Evolutionary conservation across 2,113 vertebrate genomes (phyloP).

Genomic region (Mesoclemmys tuberculata): DNA sequence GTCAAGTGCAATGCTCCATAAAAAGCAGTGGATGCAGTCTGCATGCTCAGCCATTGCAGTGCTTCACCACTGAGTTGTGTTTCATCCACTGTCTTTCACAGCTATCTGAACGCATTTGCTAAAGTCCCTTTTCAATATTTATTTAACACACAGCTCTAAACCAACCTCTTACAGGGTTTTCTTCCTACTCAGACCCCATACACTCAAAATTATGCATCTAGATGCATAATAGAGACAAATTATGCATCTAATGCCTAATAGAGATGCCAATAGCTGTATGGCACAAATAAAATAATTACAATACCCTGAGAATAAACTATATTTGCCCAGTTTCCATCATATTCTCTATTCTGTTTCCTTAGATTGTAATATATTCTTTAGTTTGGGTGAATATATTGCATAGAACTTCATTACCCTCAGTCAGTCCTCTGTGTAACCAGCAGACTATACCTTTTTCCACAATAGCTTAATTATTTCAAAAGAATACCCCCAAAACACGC

Average conservation of each 20-base stretch:
- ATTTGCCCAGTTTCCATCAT: background rate
- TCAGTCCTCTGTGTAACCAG: background rate
- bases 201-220: background rate
- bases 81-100: background rate
- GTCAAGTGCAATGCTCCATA: background rate
- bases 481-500: background rate
- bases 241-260: background rate
- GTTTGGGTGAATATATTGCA: background rate
- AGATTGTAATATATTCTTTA: background rate
- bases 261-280: background rate
- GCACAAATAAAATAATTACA: background rate
- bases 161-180: background rate
- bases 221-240: background rate
- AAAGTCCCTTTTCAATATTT: background rate
- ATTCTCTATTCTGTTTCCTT: background rate
- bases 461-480: background rate
- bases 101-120: background rate
- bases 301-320: accelerated
- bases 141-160: background rate
- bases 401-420: background rate
- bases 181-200: background rate
- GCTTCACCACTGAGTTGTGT: background rate
- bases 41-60: background rate
- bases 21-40: accelerated
- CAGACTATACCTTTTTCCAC: background rate